Conservation (phyloP, 2,113 vertebrate species). For the Falcunculus frontatus region DNA sequence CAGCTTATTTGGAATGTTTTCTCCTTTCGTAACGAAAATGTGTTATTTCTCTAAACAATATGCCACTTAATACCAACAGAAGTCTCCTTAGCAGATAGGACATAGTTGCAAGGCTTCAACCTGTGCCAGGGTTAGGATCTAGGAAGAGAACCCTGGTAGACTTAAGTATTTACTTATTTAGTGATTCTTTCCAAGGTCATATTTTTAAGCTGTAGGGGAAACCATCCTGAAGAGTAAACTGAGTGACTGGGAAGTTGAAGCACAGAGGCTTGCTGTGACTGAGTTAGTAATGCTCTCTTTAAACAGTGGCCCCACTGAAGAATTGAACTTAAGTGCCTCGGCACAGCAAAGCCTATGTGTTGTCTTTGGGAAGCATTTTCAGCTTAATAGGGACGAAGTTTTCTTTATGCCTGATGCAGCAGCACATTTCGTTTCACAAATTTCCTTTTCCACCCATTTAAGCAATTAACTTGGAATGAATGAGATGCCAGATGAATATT, state of each 20-base stretch:
- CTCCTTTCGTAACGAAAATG: not conserved
- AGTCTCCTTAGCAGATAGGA: constrained; percentile 41
- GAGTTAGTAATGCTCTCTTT: constrained; percentile 17
- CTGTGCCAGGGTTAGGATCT: constrained; percentile 3
- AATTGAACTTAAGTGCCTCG: constrained; percentile 56
- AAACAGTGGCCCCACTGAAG: constrained; percentile 59
- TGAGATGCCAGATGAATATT: constrained; percentile 57
- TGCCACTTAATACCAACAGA: constrained; percentile 37
- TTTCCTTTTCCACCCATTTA: constrained; percentile 63
- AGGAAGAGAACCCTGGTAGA: constrained; percentile 21
- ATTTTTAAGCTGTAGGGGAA: constrained; percentile 55
- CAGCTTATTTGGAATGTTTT: constrained; percentile 39
- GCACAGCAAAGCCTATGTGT: constrained; percentile 51
- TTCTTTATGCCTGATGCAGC: constrained; percentile 60
- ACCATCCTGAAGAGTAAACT: constrained; percentile 54
- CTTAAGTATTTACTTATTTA: constrained; percentile 51
- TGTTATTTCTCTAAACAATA: constrained; percentile 62
- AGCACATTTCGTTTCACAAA: constrained; percentile 43
- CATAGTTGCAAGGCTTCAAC: not conserved
- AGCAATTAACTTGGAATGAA: constrained; percentile 61
- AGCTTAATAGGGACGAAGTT: constrained; percentile 49
- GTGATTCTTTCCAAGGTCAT: constrained; percentile 55
- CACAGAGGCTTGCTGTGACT: constrained; percentile 60
- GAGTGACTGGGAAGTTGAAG: constrained; percentile 8
- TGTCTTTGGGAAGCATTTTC: constrained; percentile 66